Conservation (phyloP, 2,113 vertebrate genomes). For the Corapipo altera region DNA sequence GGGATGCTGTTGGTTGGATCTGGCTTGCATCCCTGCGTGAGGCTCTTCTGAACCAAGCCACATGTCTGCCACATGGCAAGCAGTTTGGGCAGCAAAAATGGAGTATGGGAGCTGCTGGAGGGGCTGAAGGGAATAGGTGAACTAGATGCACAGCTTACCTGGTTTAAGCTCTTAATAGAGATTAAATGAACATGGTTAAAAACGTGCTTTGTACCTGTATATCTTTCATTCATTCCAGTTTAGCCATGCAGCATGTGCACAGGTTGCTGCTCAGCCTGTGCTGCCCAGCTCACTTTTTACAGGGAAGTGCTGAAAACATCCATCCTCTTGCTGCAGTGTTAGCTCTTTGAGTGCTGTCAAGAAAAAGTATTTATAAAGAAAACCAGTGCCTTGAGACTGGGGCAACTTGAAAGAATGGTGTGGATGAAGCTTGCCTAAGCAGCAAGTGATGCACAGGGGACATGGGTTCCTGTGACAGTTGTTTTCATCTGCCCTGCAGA, state of each 20-base stretch:
- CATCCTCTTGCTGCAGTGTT: neutral
- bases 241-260: neutral
- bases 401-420: neutral
- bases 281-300: neutral
- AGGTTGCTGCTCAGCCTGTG: neutral
- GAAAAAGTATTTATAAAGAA: neutral
- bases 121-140: neutral
- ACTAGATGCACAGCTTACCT: neutral
- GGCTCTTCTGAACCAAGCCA: neutral
- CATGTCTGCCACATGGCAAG: neutral
- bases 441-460: neutral
- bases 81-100: neutral
- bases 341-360: neutral
- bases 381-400: neutral
- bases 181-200: neutral
- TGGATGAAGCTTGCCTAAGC: neutral
- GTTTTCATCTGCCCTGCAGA: neutral
- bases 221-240: neutral
- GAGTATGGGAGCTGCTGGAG: neutral
- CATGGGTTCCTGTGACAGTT: fast-evolving
- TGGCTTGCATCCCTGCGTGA: fast-evolving
- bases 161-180: neutral
- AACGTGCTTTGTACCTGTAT: neutral
- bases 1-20: neutral
- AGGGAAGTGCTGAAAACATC: neutral